A percentile compares a stretch with the other conserved stretches of the same genome.
Evolutionary conservation across 2,113 vertebrate genomes (phyloP).

Genomic region (Bufo bufo): DNA sequence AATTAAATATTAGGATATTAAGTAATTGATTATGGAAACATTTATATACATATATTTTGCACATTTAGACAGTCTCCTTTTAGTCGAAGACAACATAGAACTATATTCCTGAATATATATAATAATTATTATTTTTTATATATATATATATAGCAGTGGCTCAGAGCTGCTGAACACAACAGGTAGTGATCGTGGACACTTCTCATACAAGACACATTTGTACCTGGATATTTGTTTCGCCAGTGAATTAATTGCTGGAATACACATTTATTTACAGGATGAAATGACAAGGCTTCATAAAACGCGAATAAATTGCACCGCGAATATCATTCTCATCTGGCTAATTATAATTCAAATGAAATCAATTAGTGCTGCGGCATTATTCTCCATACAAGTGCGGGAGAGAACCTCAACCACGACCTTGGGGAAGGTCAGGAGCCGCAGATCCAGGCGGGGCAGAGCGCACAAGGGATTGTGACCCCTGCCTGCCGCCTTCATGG

Average conservation of each 20-base stretch:
- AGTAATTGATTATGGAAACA: no score
- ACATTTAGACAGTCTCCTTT: no score
- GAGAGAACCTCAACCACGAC: not conserved
- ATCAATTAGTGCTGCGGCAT: not conserved
- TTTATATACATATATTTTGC: no score
- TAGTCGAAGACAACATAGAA: no score
- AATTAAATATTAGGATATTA: no score
- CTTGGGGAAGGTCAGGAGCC: slow-evolving; percentile 17
- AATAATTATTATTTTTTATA: no score
- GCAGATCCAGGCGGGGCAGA: no score
- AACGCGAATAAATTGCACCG: slow-evolving; percentile 14
- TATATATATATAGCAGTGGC: no score
- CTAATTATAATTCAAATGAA: slow-evolving; percentile 20
- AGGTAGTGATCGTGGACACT: no score
- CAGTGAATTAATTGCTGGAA: not conserved
- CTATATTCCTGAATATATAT: no score
- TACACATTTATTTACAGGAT: not conserved
- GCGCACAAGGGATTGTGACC: not conserved
- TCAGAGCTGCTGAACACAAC: no score
- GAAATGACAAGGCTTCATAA: not conserved
- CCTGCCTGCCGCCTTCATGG: not conserved
- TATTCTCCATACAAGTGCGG: not conserved
- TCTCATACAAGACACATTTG: not conserved
- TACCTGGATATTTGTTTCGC: not conserved
- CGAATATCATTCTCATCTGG: not conserved